Base-by-base conservation (phyloP, 2,797 vertebrate genomes). In the Molossus alvarezi region DNA sequence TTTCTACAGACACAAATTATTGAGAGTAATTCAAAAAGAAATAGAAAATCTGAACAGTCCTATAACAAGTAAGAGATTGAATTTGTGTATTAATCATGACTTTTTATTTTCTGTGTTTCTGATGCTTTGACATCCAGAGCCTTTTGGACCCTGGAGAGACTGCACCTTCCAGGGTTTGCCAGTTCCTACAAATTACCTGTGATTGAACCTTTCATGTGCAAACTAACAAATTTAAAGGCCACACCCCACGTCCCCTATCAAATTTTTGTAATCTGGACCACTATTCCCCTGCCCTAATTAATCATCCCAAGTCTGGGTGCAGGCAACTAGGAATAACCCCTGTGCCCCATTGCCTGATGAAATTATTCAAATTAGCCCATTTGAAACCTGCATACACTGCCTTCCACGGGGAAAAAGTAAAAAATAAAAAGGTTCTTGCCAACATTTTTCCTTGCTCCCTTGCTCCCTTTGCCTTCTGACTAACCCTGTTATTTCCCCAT, bases 41-140 rank as follows among this genome's bases (percentile, higher is more conserved):
- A 90, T 41, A 67, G 51, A 94, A 84, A 84, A 77, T 60, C 15
- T 53, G 5, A 92, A 71, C 9, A 55, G 53, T 37, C 11, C 12
- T 60, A 80, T n/a, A 72, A 45, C 29, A 81, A 81, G 21, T 20
- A 60, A 71, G 55, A 41, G 7, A 67, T 17, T 77, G 69, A 62
- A 65, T 80, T 73, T 65, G 21, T 80, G 3, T 58, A 33, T 58
- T 25, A 51, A 80, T 69, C 51, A 69, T 33, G 25, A 15, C 20
- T 51, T 73, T 95, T 91, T 72, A 64, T 75, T 41, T 75, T 82
- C 8, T 53, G 20, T 53, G 53, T 87, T 20, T 87, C 55, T 91
- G 62, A 29, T 37, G 17, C 18, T 71, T 93, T 86, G 53, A 55
- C 27, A 89, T 11, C 58, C 57, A 51, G 7, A n/a, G 75, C 29